Conservation (phyloP, 2,888 invertebrate species). For the Salpingus planirostris region DNA sequence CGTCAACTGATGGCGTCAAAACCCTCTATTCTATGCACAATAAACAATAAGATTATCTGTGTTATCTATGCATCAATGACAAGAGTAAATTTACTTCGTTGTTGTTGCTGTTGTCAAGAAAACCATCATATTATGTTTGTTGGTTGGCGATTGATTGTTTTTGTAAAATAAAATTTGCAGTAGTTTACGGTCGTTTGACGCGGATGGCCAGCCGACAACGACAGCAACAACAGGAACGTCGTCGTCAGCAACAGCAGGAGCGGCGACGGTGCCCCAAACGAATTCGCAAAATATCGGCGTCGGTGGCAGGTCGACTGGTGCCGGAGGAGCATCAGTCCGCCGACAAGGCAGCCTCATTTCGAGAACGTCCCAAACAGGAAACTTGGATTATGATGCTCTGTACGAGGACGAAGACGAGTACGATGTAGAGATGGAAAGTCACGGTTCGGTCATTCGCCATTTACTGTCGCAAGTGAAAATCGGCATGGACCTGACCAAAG, state of each 20-base stretch:
- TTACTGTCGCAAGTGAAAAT: conserved; percentile 95
- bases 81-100: too few relatives aligned
- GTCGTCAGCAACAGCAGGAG: conserved; percentile 35
- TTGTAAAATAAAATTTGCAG: conserved; percentile 30
- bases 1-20: too few relatives aligned
- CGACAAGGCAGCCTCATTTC: conserved; percentile 26
- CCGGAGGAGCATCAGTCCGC: too few relatives aligned
- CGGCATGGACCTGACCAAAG: conserved; percentile 99
- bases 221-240: conserved; percentile 34
- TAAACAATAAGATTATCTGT: too few relatives aligned
- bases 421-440: conserved; percentile 88
- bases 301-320: too few relatives aligned
- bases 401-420: conserved; percentile 88
- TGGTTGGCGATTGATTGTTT: too few relatives aligned
- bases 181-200: conserved; percentile 32
- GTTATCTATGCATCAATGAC: too few relatives aligned
- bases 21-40: too few relatives aligned
- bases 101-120: conserved; percentile 3
- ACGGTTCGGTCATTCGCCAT: conserved; percentile 96
- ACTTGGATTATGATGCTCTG: conserved; percentile 74
- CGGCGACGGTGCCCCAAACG: conserved; percentile 33
- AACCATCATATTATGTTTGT: conserved; percentile 6
- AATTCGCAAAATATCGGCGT: too few relatives aligned
- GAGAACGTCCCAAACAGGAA: conserved; percentile 53
- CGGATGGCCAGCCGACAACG: too few relatives aligned